phyloP scores from a whole-genome alignment of 1,140 invertebrate genomes.

The Meloidogyne chitwoodi region DNA sequence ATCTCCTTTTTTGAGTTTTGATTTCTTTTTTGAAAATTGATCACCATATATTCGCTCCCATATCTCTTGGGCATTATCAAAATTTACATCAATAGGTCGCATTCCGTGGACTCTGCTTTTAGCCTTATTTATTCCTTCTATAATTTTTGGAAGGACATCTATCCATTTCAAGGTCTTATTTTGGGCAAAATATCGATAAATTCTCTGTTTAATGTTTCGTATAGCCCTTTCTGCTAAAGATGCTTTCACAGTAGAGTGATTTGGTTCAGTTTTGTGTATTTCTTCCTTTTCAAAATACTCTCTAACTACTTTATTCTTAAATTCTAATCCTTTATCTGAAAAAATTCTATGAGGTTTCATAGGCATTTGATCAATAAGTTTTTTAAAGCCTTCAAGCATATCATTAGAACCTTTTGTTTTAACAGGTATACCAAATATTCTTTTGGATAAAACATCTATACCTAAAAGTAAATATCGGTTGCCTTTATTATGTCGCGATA shows the following conservation, averaged over 20 bases:
- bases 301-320: no score
- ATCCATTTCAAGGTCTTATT: slow-evolving; percentile 22
- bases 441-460: slow-evolving; percentile 19
- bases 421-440: slow-evolving; percentile 27
- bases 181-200: slow-evolving; percentile 34
- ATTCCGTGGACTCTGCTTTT: not conserved
- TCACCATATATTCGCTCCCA: no score
- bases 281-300: no score
- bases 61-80: no score
- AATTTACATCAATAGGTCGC: slow-evolving; percentile 16
- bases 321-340: no score
- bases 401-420: slow-evolving; percentile 18
- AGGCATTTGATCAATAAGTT: slow-evolving; percentile 17
- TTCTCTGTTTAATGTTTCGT: slow-evolving; percentile 22
- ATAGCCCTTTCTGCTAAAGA: slow-evolving; percentile 34
- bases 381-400: slow-evolving; percentile 27
- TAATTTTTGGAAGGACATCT: slow-evolving; percentile 23
- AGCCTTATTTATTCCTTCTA: not conserved
- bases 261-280: no score
- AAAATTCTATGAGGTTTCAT: slow-evolving; percentile 22
- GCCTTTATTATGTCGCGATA: slow-evolving; percentile 14
- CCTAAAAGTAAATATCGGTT: slow-evolving; percentile 26
- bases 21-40: no score
- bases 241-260: no score
- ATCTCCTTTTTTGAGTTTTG: no score